A percentile compares a stretch with the other conserved stretches of the same genome.
Conservation (phyloP, 30 jellyfish, hydroid and myxozoan species). For the Turritopsis dohrnii region DNA sequence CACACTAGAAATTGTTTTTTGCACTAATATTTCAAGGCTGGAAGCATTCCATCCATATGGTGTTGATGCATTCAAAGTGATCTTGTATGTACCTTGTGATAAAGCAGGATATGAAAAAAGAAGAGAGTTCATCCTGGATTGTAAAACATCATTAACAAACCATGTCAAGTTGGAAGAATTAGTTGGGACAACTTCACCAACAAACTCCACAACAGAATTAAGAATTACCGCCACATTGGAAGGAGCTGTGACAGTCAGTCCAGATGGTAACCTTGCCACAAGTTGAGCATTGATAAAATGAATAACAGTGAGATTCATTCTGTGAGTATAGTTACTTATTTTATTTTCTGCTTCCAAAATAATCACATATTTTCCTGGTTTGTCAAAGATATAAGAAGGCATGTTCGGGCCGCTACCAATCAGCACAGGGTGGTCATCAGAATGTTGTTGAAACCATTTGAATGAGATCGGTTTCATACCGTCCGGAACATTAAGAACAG, state of each 20-base stretch:
- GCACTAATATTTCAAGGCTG: neutral
- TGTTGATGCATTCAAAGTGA: constrained; percentile 11
- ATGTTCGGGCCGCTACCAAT: neutral
- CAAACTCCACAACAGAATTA: neutral
- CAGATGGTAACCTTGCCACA: neutral
- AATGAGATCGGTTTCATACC: neutral
- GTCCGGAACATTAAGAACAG: neutral
- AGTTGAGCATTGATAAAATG: neutral
- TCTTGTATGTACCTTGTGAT: constrained; percentile 4
- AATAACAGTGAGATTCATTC: neutral
- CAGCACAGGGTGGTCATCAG: neutral
- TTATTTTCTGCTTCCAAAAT: neutral
- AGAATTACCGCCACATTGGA: neutral
- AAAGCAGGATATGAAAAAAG: neutral
- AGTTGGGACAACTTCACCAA: neutral
- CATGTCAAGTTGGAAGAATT: neutral
- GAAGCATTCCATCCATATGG: neutral
- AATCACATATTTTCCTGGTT: constrained; percentile 9
- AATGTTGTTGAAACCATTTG: neutral
- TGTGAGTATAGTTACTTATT: constrained; percentile 2
- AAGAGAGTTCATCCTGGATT: neutral
- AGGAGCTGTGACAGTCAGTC: neutral
- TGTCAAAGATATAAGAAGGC: neutral
- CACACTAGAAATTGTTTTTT: neutral
- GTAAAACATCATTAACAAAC: neutral